These are phyloP conservation scores for Mimachlamys varia DNA, from an alignment of 2,888 invertebrate genomes.

Conservation along the genomic window DNA sequence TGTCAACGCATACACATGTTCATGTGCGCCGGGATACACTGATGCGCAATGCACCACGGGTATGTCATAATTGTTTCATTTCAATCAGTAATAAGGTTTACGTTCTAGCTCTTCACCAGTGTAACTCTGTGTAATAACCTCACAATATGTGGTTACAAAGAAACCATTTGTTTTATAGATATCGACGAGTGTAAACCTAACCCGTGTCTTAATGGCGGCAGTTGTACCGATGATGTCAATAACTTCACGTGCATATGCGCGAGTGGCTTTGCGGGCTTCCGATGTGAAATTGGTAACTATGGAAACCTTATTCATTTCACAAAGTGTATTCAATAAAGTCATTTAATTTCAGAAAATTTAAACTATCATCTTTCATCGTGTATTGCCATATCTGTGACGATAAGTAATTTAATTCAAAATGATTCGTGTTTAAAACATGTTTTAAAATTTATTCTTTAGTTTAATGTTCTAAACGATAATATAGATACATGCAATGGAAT, in stretches of 20 bases:
- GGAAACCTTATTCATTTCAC: neutral
- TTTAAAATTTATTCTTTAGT: no score
- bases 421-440: no score
- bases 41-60: neutral
- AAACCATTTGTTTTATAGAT: neutral
- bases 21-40: neutral
- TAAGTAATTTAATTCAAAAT: no score
- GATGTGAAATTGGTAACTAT: neutral
- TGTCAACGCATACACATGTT: neutral
- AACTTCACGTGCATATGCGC: conserved; percentile 5
- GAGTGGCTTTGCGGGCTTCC: neutral
- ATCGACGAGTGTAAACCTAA: neutral
- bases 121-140: neutral
- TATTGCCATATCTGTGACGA: no score
- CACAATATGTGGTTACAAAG: neutral
- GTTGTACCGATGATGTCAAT: neutral
- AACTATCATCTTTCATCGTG: no score
- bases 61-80: neutral
- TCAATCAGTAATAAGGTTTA: no score
- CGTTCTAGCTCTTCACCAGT: no score
- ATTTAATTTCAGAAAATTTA: no score
- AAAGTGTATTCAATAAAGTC: no score
- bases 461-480: no score
- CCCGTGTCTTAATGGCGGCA: neutral
- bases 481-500: no score